Conservation (phyloP, 2,113 vertebrate species). For the Actenoides lindsayi region DNA sequence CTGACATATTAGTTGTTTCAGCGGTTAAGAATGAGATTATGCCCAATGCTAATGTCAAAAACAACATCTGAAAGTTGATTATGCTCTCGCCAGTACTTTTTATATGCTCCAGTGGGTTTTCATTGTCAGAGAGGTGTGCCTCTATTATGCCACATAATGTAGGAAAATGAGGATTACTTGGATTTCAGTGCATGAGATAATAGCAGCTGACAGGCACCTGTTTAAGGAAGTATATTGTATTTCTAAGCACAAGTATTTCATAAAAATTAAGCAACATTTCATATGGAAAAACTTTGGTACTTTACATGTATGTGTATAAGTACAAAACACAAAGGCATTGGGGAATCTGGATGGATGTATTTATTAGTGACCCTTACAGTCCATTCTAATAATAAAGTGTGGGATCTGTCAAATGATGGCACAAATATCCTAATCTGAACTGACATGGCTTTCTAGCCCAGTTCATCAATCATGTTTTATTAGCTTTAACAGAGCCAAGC, state of each 20-base stretch:
- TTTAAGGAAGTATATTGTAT: conserved; percentile 31
- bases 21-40: not conserved
- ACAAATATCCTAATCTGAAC: conserved; percentile 80
- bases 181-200: conserved; percentile 58
- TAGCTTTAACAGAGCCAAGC: conserved; percentile 64
- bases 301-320: conserved; percentile 10
- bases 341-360: conserved; percentile 63
- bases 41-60: not conserved
- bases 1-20: not conserved
- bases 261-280: not conserved
- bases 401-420: conserved; percentile 77
- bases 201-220: conserved; percentile 40
- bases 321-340: conserved; percentile 70
- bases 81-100: not conserved
- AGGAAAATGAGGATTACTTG: conserved; percentile 53
- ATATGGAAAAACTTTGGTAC: not conserved
- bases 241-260: conserved; percentile 10
- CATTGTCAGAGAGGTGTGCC: conserved; percentile 26
- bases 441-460: conserved; percentile 71
- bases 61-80: conserved; percentile 39
- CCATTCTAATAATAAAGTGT: conserved; percentile 80
- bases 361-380: conserved; percentile 71
- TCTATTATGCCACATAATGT: conserved; percentile 43
- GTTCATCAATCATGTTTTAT: conserved; percentile 81
- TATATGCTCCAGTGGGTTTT: conserved; percentile 46